These are phyloP conservation scores for Pteronotus mesoamericanus DNA, from an alignment of 2,797 vertebrate species.

Conservation along the genomic window DNA sequence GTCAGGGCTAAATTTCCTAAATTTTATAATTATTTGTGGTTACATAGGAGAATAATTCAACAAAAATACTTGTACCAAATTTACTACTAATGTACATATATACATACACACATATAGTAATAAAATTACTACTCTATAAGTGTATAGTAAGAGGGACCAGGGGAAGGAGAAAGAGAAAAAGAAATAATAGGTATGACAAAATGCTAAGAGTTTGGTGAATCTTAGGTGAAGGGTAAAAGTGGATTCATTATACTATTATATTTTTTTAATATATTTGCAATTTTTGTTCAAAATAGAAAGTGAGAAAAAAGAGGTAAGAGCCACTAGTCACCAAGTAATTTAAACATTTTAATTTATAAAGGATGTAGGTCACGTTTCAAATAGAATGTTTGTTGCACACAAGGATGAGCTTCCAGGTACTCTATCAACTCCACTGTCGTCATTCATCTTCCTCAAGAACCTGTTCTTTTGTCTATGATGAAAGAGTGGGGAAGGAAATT, in stretches of 20 bases:
- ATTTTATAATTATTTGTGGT: neutral
- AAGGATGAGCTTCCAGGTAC: neutral
- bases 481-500: neutral
- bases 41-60: neutral
- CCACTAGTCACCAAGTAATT: neutral
- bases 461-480: neutral
- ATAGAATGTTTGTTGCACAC: neutral
- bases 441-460: neutral
- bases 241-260: neutral
- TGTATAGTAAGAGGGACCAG: neutral
- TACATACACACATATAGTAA: neutral
- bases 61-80: neutral
- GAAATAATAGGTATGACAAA: neutral
- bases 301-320: neutral
- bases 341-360: neutral
- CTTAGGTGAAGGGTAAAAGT: neutral
- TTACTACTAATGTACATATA: neutral
- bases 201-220: neutral
- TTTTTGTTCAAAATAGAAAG: slow-evolving; percentile 13
- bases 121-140: neutral
- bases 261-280: neutral
- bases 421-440: neutral
- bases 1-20: no score
- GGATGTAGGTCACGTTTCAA: neutral
- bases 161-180: neutral